Conservation (phyloP, 2,113 vertebrate species). For the Datnioides undecimradiatus region DNA sequence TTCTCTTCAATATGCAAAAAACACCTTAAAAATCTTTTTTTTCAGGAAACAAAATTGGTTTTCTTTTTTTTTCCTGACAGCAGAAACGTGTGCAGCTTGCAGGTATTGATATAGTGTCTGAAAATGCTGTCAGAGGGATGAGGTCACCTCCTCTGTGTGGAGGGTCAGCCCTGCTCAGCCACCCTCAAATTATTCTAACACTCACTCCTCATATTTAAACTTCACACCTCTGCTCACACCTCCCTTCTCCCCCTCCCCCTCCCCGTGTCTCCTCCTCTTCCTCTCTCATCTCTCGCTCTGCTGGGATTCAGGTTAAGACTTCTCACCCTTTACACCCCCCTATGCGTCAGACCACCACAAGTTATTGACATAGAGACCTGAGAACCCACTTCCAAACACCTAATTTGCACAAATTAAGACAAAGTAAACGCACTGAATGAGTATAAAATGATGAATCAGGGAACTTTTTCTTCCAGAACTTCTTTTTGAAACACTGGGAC, state of each 20-base stretch:
- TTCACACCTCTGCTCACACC: slow-evolving; percentile 59
- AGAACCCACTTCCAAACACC: not conserved
- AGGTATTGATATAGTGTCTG: not conserved
- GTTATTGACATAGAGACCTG: slow-evolving; percentile 32
- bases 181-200: slow-evolving; percentile 44
- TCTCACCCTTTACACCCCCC: slow-evolving; percentile 31
- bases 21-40: not conserved
- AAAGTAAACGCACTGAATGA: not conserved
- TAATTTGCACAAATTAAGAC: not conserved
- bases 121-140: not conserved
- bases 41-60: not conserved
- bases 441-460: not conserved
- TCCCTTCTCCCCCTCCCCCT: slow-evolving; percentile 1
- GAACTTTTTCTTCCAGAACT: not conserved
- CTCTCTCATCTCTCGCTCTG: slow-evolving; percentile 28
- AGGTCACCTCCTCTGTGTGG: slow-evolving; percentile 36
- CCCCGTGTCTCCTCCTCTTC: slow-evolving; percentile 39
- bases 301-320: slow-evolving; percentile 50
- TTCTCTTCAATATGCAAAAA: not conserved
- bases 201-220: slow-evolving; percentile 63
- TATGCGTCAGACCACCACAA: not conserved
- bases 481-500: not conserved
- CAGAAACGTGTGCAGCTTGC: too few relatives aligned
- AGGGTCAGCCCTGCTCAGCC: slow-evolving; percentile 18
- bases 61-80: too few relatives aligned